A percentile compares a stretch with the other conserved stretches of the same genome.
Evolutionary conservation across 2,113 vertebrate genomes (phyloP).

Genomic region (Catagonus wagneri): DNA sequence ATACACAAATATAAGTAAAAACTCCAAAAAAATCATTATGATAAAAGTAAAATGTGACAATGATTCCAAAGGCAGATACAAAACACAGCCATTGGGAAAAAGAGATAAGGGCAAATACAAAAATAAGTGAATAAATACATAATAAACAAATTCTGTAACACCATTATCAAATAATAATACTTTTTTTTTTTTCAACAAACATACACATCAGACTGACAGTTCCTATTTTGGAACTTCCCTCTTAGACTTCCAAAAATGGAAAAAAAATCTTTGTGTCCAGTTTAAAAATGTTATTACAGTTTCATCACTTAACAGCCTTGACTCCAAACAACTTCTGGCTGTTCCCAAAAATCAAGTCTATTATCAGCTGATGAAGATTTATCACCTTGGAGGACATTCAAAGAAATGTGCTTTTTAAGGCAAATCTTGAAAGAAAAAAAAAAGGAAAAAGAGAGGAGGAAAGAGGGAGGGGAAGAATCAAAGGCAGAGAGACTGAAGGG

Average conservation of each 20-base stretch:
- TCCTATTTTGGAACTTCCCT: slow-evolving; percentile 1
- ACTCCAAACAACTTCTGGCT: slow-evolving; percentile 56
- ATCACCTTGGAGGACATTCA: background rate
- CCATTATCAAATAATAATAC: background rate
- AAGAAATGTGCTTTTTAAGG: slow-evolving; percentile 33
- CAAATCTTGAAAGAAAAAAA: background rate
- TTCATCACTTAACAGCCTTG: slow-evolving; percentile 25
- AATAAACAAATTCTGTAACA: background rate
- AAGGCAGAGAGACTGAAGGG: background rate
- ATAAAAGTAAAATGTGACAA: slow-evolving; percentile 15
- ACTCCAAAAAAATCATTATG: background rate
- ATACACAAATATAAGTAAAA: slow-evolving; percentile 36
- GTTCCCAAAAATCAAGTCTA: slow-evolving; percentile 47
- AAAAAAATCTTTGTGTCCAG: slow-evolving; percentile 10
- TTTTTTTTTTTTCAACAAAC: background rate
- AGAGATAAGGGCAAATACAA: background rate
- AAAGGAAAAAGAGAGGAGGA: background rate
- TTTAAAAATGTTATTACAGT: slow-evolving; percentile 30
- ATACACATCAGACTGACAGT: background rate
- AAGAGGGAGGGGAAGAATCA: rapidly evolving
- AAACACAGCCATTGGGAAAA: background rate
- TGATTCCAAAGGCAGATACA: background rate
- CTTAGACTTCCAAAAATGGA: background rate
- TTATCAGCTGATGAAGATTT: slow-evolving; percentile 58
- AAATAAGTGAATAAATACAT: background rate